These are phyloP conservation scores for Trichomalopsis sarcophagae DNA, from an alignment of 1,140 invertebrate genomes.

Conservation along the genomic window DNA sequence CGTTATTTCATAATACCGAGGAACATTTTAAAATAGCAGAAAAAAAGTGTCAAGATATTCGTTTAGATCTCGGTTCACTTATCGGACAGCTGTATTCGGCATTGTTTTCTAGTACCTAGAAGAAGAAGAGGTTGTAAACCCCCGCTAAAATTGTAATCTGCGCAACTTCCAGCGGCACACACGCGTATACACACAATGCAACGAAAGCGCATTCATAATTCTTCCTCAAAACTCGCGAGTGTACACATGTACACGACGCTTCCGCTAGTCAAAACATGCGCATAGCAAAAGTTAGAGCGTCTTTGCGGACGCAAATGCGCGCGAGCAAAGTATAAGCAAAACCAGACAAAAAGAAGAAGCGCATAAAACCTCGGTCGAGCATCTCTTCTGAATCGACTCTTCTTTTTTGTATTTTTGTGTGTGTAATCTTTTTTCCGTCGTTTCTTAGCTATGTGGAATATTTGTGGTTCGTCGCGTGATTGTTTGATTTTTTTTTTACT, in stretches of 20 bases:
- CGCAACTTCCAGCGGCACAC: background rate
- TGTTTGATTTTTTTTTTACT: too few species aligned
- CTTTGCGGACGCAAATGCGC: background rate
- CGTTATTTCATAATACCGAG: background rate
- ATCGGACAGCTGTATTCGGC: too few species aligned
- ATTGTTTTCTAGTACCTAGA: too few species aligned
- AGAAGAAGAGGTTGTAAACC: too few species aligned
- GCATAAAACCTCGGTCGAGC: too few species aligned
- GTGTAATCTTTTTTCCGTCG: too few species aligned
- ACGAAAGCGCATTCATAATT: slow-evolving; percentile 25
- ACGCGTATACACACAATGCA: background rate
- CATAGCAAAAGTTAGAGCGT: slow-evolving; percentile 18
- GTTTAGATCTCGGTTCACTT: too few species aligned
- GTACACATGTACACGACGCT: background rate
- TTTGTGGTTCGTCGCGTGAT: too few species aligned
- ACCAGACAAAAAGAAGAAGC: background rate
- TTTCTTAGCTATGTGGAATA: too few species aligned
- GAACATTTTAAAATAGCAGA: background rate
- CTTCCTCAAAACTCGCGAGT: background rate
- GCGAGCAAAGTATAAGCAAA: background rate
- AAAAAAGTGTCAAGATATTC: too few species aligned
- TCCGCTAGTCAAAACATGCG: slow-evolving; percentile 20
- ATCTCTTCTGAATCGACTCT: too few species aligned
- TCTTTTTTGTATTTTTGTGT: too few species aligned
- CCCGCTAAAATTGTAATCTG: background rate